Evolutionary conservation across 1,140 invertebrate genomes (phyloP), one percentile per base, ranked within the genome.

Genomic region (Apocrypta bakeri): DNA sequence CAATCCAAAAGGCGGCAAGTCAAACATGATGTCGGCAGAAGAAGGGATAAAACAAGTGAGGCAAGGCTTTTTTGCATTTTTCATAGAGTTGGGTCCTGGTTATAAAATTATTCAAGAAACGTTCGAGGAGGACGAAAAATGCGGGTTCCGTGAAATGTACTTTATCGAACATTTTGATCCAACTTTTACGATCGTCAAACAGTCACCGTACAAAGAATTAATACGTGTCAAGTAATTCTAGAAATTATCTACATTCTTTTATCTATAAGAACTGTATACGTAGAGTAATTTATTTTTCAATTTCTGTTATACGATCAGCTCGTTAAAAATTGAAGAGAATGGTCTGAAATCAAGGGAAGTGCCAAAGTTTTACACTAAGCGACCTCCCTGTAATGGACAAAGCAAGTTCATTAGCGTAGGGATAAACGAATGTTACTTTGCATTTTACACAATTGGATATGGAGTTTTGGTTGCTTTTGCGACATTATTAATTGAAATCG

Each of bases 61-160:
- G 84, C 88, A 93, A 84, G 93, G 93, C 76, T 86, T 94, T 21
- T 95, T 94, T 84, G 94, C 94, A 27, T 94, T 95, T 84, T 93
- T 94, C 85, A 93, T 94, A 91, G 94, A 94, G 88, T 92, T 89
- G 9, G 93, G 94, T 11, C 90, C 93, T 0, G 94, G 93, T 0
- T 95, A 94, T 85, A 94, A 94, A 86, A 89, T 94, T 33, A 92
- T 95, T 6, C 91, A 93, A 29, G 93, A 94, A 89, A 94, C 92
- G 82, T 95, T 94, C 84, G 86, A 91, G 14, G 94, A 95, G 87
- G 91, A 93, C 29, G 93, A 95, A 89, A 95, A 94, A 88, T 95
- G 94, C 87, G 94, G 93, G 0, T 87, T 95, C 0, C 90, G 93
- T 48, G 94, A 94, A 88, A 94, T 95, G 84, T 89, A 92, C 83